These are phyloP conservation scores for Perdix hodgsoniae DNA, from an alignment of 2,797 vertebrate genomes.

Conservation along the genomic window DNA sequence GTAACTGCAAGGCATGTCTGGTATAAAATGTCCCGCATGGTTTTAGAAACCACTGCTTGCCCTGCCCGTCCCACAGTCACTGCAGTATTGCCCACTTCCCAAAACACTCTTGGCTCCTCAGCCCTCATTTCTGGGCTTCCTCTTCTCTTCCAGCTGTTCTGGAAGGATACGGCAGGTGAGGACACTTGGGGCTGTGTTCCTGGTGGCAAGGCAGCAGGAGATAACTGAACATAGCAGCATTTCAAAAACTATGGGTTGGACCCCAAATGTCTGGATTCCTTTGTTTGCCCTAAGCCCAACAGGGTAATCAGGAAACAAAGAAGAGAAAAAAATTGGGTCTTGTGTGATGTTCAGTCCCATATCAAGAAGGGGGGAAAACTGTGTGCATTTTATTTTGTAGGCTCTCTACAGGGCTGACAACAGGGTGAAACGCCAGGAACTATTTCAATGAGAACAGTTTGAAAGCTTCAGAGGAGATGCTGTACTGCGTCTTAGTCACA, in stretches of 20 bases:
- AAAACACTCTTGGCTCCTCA: background rate
- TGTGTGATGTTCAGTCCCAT: background rate
- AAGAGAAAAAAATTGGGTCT: background rate
- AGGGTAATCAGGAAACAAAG: background rate
- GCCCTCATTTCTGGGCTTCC: background rate
- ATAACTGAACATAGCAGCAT: background rate
- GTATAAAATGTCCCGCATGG: background rate
- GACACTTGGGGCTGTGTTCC: background rate
- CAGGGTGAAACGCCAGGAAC: slow-evolving; percentile 31
- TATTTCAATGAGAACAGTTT: slow-evolving; percentile 3
- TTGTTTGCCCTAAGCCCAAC: background rate
- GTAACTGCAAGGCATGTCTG: background rate
- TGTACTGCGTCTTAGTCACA: background rate
- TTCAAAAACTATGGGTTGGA: background rate
- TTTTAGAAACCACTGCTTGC: slow-evolving; percentile 16
- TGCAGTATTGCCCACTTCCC: background rate
- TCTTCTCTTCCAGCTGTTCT: background rate
- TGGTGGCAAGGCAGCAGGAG: background rate
- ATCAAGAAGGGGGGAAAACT: background rate
- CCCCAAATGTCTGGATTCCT: background rate
- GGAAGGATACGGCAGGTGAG: background rate
- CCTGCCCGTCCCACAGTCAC: background rate
- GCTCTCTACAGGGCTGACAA: slow-evolving; percentile 19
- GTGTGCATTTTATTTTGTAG: background rate
- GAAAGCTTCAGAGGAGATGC: slow-evolving; percentile 22